These are phyloP conservation scores for Camptogramma bilineatum DNA, from an alignment of 2,888 invertebrate species.

Conservation along the genomic window DNA sequence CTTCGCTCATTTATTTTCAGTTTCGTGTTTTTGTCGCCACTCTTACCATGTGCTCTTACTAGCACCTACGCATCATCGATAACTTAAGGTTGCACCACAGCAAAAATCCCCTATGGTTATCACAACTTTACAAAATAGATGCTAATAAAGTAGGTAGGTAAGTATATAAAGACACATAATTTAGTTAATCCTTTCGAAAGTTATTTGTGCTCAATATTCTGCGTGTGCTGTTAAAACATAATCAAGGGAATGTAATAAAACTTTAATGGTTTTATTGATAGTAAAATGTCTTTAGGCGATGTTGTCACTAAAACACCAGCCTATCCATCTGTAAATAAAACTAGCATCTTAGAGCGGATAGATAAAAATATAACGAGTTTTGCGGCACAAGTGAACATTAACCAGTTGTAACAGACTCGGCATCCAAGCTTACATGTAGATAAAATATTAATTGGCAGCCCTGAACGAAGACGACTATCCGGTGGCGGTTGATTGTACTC, in stretches of 20 bases:
- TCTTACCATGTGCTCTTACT: slow-evolving; percentile 53
- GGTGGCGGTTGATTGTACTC: slow-evolving; percentile 85
- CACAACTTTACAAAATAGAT: slow-evolving; percentile 2
- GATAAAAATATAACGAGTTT: slow-evolving; percentile 51
- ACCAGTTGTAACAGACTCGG: slow-evolving; percentile 54
- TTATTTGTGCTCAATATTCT: neutral
- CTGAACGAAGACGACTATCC: slow-evolving; percentile 76
- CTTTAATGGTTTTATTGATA: slow-evolving; percentile 23
- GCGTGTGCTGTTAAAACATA: slow-evolving; percentile 10
- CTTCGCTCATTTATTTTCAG: slow-evolving; percentile 73
- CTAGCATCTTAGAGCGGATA: slow-evolving; percentile 43
- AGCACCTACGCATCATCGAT: slow-evolving; percentile 67
- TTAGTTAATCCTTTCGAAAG: slow-evolving; percentile 1
- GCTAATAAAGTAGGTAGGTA: neutral
- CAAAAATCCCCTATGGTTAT: slow-evolving; percentile 13
- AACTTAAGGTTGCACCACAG: slow-evolving; percentile 59
- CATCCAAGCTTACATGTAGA: slow-evolving; percentile 55
- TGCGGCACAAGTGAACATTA: slow-evolving; percentile 48
- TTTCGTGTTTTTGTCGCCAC: slow-evolving; percentile 74
- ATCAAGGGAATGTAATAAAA: slow-evolving; percentile 17
- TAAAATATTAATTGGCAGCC: slow-evolving; percentile 77
- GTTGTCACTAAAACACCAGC: slow-evolving; percentile 34
- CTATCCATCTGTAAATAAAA: slow-evolving; percentile 41
- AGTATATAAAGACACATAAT: neutral
- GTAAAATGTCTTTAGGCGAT: slow-evolving; percentile 25